These are phyloP conservation scores for Agrotis ipsilon DNA, from an alignment of 2,888 invertebrate species.

Conservation along the genomic window DNA sequence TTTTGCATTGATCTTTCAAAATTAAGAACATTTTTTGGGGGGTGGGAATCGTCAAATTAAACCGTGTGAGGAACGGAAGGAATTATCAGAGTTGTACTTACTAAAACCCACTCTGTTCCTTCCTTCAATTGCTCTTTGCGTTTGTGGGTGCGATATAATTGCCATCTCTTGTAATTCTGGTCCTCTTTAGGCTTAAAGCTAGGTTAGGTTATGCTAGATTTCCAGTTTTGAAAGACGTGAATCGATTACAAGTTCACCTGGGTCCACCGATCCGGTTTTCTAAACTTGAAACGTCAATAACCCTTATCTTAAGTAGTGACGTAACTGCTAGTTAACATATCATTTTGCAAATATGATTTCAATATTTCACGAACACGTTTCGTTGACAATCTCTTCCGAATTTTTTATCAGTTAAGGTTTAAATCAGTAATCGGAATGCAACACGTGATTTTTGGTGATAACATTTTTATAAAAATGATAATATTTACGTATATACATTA, in stretches of 20 bases:
- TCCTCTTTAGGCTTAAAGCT: too few relatives aligned
- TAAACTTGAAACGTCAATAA: constrained; percentile 38
- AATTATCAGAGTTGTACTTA: too few relatives aligned
- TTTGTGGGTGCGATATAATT: too few relatives aligned
- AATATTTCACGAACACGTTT: constrained; percentile 4
- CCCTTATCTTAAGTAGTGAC: constrained; percentile 15
- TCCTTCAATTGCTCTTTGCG: too few relatives aligned
- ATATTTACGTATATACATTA: background rate
- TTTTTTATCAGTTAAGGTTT: constrained; percentile 27
- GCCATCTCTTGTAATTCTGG: too few relatives aligned
- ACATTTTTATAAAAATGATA: background rate
- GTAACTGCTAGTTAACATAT: constrained; percentile 12
- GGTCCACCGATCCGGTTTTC: constrained; percentile 14
- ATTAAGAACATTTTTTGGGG: too few relatives aligned
- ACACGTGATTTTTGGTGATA: constrained; percentile 42
- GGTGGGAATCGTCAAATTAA: too few relatives aligned
- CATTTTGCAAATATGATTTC: constrained; percentile 14
- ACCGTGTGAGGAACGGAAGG: too few relatives aligned
- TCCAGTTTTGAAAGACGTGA: background rate
- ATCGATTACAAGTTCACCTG: constrained; percentile 6
- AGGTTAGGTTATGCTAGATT: background rate
- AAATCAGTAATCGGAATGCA: constrained; percentile 15
- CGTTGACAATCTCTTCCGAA: constrained; percentile 19
- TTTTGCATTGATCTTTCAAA: too few relatives aligned
- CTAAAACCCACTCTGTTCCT: too few relatives aligned